Evolutionary conservation across 2,797 vertebrate genomes (phyloP).

Genomic region (Podargus strigoides): DNA sequence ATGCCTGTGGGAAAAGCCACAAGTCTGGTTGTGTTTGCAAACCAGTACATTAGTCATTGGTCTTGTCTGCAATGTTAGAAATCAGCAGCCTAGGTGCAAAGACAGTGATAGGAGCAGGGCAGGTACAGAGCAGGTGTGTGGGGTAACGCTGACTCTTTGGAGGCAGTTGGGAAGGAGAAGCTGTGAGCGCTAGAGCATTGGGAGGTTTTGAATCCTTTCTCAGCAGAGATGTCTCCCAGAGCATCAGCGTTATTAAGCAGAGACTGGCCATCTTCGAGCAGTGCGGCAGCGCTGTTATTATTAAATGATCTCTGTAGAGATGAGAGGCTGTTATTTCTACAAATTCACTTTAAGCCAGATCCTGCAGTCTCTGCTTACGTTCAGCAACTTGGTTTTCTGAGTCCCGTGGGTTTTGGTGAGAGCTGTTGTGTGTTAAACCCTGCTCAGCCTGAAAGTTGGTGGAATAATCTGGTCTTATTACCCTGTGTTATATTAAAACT

Average conservation of each 20-base stretch:
- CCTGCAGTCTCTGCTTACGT: rapidly evolving
- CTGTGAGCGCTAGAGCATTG: rapidly evolving
- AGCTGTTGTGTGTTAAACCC: not conserved
- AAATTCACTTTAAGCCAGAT: not conserved
- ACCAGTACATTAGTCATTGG: not conserved
- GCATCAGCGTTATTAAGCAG: not conserved
- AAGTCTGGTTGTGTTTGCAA: slow-evolving; percentile 39
- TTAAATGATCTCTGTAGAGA: not conserved
- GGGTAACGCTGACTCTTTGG: rapidly evolving
- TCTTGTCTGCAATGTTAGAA: not conserved
- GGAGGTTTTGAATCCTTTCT: not conserved
- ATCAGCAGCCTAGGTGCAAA: not conserved
- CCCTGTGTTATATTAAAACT: not conserved
- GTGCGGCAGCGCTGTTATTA: rapidly evolving
- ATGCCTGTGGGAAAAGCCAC: not conserved
- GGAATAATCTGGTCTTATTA: not conserved
- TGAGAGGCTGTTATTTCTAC: not conserved
- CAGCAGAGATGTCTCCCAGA: not conserved
- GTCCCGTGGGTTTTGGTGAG: not conserved
- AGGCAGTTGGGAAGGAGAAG: not conserved
- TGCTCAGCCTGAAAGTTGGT: not conserved
- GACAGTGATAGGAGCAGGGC: not conserved
- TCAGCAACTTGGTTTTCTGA: not conserved
- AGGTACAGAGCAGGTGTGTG: not conserved
- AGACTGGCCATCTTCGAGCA: not conserved